A percentile compares a stretch with the other conserved stretches of the same genome.
phyloP scores from a whole-genome alignment of 1,140 invertebrate species.

The Solenopsis fugax region DNA sequence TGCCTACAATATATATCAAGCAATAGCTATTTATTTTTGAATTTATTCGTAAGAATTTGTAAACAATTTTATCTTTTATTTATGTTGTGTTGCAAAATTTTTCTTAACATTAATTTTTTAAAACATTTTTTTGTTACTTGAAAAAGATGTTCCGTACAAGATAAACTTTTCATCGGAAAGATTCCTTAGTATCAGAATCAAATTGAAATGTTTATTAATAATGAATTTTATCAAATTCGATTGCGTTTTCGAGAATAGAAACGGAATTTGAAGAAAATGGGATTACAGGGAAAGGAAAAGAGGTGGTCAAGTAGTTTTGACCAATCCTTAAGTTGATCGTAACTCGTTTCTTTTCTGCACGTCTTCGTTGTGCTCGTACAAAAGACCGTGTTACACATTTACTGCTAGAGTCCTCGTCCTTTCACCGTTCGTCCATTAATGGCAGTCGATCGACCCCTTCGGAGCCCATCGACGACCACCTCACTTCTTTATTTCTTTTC shows the following conservation, averaged over 20 bases:
- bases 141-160: neutral
- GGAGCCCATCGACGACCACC: constrained; percentile 52
- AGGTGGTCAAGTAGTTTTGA: constrained; percentile 21
- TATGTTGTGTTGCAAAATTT: neutral
- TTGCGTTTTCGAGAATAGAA: neutral
- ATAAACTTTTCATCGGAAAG: neutral
- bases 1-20: neutral
- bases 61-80: neutral
- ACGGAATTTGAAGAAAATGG: neutral
- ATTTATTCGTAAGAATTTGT: neutral
- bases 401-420: constrained; percentile 70
- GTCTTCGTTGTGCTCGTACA: constrained; percentile 60
- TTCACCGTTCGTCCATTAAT: constrained; percentile 78
- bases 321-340: constrained; percentile 51
- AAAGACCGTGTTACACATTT: constrained; percentile 76
- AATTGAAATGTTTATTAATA: constrained; percentile 18
- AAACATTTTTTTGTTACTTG: neutral
- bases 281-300: neutral
- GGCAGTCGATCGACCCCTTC: constrained; percentile 79
- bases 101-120: neutral
- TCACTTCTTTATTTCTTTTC: constrained; percentile 77
- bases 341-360: constrained; percentile 62
- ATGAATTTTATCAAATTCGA: neutral
- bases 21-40: neutral
- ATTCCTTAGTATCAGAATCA: neutral